phyloP scores from a whole-genome alignment of 2,113 vertebrate genomes.

The Montifringilla adamsi region DNA sequence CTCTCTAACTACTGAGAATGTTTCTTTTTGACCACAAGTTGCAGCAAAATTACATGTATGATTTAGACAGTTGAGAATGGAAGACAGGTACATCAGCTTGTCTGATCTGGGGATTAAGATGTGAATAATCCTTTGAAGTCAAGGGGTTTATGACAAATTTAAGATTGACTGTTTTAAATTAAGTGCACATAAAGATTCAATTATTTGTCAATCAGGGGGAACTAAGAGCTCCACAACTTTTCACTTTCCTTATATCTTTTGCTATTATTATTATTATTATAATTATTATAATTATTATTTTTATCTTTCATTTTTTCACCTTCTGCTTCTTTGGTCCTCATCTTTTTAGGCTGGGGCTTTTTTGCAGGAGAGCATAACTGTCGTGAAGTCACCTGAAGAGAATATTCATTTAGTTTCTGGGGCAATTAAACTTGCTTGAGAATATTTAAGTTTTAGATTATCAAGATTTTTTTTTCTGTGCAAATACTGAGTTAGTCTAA shows the following conservation, averaged over 20 bases:
- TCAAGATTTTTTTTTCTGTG: background rate
- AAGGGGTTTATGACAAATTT: background rate
- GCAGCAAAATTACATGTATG: background rate
- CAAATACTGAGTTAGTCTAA: rapidly evolving
- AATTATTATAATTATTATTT: background rate
- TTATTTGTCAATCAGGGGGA: background rate
- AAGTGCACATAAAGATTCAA: background rate
- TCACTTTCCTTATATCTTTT: background rate
- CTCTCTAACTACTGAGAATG: background rate
- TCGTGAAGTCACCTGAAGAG: background rate
- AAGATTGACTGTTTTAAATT: background rate
- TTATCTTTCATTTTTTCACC: background rate
- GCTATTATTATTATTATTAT: no score
- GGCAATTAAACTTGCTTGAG: background rate
- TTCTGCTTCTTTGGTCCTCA: background rate
- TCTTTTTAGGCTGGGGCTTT: background rate
- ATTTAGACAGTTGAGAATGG: background rate
- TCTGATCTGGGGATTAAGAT: background rate
- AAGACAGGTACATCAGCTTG: background rate
- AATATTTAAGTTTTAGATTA: background rate
- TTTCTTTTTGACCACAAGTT: background rate
- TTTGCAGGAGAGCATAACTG: background rate
- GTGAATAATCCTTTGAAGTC: background rate
- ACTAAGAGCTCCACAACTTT: background rate
- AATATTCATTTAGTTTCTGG: background rate